Percentiles rank a stretch among this genome's conserved stretches.
Evolutionary conservation across 1,140 invertebrate species (phyloP).

Genomic region (Hypothenemus hampei): DNA sequence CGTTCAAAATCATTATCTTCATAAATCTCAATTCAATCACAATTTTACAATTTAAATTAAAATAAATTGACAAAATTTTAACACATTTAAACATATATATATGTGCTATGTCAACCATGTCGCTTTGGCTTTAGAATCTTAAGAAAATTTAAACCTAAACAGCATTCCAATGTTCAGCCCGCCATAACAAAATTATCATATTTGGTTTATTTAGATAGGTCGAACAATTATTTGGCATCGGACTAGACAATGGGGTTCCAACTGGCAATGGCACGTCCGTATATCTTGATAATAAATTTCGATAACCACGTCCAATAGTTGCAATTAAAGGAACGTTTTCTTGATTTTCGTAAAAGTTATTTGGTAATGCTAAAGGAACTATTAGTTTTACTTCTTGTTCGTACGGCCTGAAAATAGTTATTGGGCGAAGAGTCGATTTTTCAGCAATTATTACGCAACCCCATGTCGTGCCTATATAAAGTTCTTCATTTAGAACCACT

Average conservation of each 20-base stretch:
- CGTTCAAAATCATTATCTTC: too few relatives aligned
- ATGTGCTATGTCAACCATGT: too few relatives aligned
- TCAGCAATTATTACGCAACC: conserved; percentile 87
- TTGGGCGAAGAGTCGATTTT: conserved; percentile 69
- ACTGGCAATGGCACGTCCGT: conserved; percentile 51
- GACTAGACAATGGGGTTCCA: conserved; percentile 35
- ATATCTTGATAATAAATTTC: conserved; percentile 69
- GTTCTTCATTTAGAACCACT: conserved; percentile 60
- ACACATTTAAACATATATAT: too few relatives aligned
- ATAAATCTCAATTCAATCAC: too few relatives aligned
- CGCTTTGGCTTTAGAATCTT: too few relatives aligned
- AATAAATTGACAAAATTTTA: too few relatives aligned
- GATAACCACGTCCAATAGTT: conserved; percentile 78
- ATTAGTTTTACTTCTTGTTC: conserved; percentile 68
- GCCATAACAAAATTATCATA: conserved; percentile 67
- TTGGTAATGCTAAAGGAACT: conserved; percentile 43
- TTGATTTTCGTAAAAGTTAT: conserved; percentile 39
- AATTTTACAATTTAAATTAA: too few relatives aligned
- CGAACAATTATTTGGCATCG: conserved; percentile 34
- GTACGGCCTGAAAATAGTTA: conserved; percentile 86
- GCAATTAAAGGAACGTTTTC: conserved; percentile 56
- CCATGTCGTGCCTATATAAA: conserved; percentile 89
- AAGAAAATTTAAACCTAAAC: conserved; percentile 4
- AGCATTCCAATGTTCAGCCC: conserved; percentile 64
- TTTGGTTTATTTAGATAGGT: conserved; percentile 46